Base-by-base conservation (phyloP, 2,888 invertebrate genomes). In the Drosophila formosana region DNA sequence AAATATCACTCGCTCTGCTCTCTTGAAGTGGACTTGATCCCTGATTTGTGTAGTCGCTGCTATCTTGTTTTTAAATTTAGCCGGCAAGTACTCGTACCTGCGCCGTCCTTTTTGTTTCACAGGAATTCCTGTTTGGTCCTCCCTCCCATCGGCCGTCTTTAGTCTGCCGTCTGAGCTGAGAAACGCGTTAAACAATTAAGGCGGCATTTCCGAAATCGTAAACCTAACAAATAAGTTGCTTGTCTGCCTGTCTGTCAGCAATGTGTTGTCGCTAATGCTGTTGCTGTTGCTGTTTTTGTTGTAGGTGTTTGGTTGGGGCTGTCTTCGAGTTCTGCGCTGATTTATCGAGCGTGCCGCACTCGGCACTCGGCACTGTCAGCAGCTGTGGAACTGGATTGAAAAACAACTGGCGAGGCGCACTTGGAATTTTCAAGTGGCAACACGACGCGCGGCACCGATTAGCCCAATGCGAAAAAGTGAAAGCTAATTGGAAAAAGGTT, bases 181-280 rank as follows among this genome's bases (percentile, higher is more conserved):
- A 69, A 71, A 70, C 34, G 72, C 72, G 69, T 71, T 69, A 70
- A 82, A 72, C 85, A 80, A 88, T 88, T 84, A 85, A 66, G 68
- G 58, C 64, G 64, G 68, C 64, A 74, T 85, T 80, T 72, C 73
- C 66, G 64, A 72, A 73, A 65, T 64, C 65, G 68, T 66, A 58
- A 78, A 68, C 63, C 71, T 62, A 77, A 84, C 74, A 82, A 82
- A 82, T 79, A 68, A 63, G 67, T 66, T 70, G 55, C 58, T 61
- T 61, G 64, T 55, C 61, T 50, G 45, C 25, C 49, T 61, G 51
- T 34, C 57, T 18, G 46, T 37, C 47, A 13, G 43, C 46, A 8
- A 11, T 58, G 47, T 39, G 41, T 18, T 55, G 49, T 57, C 68
- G 18, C 18, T 18, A 18, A 18, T 18, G 43, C 52, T 65, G 60